Percentiles rank a stretch among this genome's conserved stretches.
Conservation (phyloP, 2,888 invertebrate species). For the Troides aeacus region DNA sequence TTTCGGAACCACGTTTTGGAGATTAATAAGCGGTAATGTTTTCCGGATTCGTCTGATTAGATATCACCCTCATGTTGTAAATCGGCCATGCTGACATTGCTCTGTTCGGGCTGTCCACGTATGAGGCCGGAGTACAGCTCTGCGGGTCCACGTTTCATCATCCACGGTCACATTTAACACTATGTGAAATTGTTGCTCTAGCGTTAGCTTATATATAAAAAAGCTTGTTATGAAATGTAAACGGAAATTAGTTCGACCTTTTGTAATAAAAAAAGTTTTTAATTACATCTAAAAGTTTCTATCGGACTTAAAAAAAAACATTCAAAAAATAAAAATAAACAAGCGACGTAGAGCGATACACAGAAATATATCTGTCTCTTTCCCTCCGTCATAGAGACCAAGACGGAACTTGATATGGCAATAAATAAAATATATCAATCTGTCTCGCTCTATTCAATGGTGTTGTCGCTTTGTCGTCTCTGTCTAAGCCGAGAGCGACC, state of each 20-base stretch:
- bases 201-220: no score
- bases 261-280: constrained; percentile 15
- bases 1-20: no score
- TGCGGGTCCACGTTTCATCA: no score
- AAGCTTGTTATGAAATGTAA: constrained; percentile 5
- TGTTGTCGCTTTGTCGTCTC: constrained; percentile 41
- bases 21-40: no score
- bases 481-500: constrained; percentile 48
- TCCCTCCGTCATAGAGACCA: constrained; percentile 51
- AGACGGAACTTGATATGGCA: constrained; percentile 69
- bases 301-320: constrained; percentile 11
- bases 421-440: constrained; percentile 67
- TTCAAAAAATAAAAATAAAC: constrained; percentile 24
- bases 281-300: constrained; percentile 18
- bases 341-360: neutral
- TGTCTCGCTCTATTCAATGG: constrained; percentile 42
- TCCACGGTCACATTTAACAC: no score
- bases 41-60: no score
- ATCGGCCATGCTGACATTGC: no score
- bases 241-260: constrained; percentile 12
- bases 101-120: no score
- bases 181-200: no score
- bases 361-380: constrained; percentile 53
- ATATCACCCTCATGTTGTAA: no score
- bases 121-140: no score